These are phyloP conservation scores for Atethmia centrago DNA, from an alignment of 2,888 invertebrate species.

Conservation along the genomic window DNA sequence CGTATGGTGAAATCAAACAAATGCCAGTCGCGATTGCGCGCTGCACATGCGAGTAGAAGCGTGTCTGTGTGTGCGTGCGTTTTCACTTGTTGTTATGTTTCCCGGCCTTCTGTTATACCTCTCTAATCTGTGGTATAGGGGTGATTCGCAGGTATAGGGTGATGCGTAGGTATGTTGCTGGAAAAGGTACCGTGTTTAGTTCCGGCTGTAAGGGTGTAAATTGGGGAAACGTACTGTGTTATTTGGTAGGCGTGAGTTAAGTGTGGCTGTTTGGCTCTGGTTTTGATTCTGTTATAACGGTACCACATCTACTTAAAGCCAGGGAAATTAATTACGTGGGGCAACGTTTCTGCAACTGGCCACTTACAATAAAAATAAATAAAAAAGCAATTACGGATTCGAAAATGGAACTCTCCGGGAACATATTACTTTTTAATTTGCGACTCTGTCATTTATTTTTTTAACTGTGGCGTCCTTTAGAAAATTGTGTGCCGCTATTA, in stretches of 20 bases:
- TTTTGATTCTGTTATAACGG: neutral
- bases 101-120: neutral
- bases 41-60: too few species aligned
- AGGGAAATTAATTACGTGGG: neutral
- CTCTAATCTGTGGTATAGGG: constrained; percentile 2
- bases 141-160: constrained; percentile 15
- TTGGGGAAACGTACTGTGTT: constrained; percentile 44
- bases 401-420: too few species aligned
- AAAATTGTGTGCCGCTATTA: too few species aligned
- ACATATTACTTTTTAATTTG: too few species aligned
- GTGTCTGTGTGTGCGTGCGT: neutral
- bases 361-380: too few species aligned
- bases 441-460: too few species aligned
- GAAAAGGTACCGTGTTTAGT: constrained; percentile 44
- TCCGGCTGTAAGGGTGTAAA: constrained; percentile 55
- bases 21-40: neutral
- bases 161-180: constrained; percentile 19
- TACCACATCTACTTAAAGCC: neutral
- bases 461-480: too few species aligned
- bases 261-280: neutral
- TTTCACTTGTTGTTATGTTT: neutral
- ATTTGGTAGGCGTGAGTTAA: constrained; percentile 23
- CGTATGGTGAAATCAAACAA: neutral
- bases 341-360: too few species aligned
- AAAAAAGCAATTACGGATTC: too few species aligned